phyloP scores from a whole-genome alignment of 2,113 vertebrate genomes.

The Promerops cafer region DNA sequence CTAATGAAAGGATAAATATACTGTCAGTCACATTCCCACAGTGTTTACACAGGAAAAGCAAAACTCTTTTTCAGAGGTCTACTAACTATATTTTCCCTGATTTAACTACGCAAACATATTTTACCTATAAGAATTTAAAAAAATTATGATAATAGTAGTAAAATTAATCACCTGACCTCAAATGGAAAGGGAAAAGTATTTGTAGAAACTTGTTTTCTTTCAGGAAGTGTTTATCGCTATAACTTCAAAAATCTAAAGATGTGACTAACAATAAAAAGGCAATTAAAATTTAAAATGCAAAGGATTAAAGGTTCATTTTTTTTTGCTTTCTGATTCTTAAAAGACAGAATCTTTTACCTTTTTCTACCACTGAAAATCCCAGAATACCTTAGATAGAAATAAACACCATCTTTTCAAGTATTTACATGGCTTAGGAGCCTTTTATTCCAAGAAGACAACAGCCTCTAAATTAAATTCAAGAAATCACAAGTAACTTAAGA shows the following conservation, averaged over 20 bases:
- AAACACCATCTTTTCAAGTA: neutral
- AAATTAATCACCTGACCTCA: neutral
- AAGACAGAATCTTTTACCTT: neutral
- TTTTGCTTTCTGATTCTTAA: neutral
- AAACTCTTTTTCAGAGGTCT: neutral
- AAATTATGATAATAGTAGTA: neutral
- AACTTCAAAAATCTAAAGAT: neutral
- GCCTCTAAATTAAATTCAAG: neutral
- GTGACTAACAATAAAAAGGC: neutral
- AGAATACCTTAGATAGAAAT: neutral
- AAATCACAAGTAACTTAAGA: neutral
- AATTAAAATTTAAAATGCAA: neutral
- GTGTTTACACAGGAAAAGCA: neutral
- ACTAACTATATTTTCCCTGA: neutral
- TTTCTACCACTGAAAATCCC: neutral
- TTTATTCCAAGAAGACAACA: neutral
- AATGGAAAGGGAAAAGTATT: neutral
- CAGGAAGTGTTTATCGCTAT: neutral
- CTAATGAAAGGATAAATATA: neutral
- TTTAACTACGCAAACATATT: neutral
- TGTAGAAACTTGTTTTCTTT: neutral
- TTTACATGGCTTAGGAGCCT: neutral
- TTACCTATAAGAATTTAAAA: neutral
- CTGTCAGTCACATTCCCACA: neutral
- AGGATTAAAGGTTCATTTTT: neutral